A percentile compares a stretch with the other conserved stretches of the same genome.
Conservation (phyloP, 2,113 vertebrate species). For the Chaetorhynchus papuensis region DNA sequence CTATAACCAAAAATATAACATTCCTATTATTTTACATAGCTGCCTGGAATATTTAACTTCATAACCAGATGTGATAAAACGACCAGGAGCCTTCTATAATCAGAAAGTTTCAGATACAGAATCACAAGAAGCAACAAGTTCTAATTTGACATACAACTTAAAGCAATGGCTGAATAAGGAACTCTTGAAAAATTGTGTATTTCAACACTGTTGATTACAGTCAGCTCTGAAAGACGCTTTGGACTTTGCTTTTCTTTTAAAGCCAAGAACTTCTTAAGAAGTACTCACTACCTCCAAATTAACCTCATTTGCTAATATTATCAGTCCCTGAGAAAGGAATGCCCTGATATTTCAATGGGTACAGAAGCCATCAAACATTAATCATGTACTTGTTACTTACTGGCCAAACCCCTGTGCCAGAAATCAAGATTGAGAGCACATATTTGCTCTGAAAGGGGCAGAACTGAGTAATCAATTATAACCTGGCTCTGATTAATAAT, state of each 20-base stretch:
- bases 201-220: background rate
- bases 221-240: background rate
- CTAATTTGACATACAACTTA: background rate
- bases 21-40: background rate
- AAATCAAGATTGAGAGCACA: background rate
- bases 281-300: background rate
- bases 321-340: background rate
- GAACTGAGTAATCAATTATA: background rate
- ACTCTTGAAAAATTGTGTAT: background rate
- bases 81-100: background rate
- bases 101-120: background rate
- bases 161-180: background rate
- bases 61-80: background rate
- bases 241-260: background rate
- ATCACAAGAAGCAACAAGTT: background rate
- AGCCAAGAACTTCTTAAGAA: background rate
- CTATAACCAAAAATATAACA: background rate
- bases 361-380: background rate
- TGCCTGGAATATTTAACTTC: background rate
- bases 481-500: background rate
- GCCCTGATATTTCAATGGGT: background rate
- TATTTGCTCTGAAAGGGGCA: background rate
- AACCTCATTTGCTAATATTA: background rate
- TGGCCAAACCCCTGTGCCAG: background rate
- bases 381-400: background rate